Evolutionary conservation across 1,140 invertebrate species (phyloP).

Genomic region (Papilio xuthus): DNA sequence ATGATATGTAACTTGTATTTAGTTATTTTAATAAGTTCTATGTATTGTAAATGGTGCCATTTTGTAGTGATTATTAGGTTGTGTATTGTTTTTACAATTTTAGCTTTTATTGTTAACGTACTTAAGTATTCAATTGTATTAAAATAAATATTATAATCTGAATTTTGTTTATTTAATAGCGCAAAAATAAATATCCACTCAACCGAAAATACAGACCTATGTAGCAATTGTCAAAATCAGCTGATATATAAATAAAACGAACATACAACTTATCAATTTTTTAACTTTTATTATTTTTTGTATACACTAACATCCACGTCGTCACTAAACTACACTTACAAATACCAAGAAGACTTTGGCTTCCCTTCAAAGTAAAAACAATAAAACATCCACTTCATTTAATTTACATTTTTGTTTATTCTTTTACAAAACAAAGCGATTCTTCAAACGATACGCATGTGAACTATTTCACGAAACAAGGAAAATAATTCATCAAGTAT

Average conservation of each 20-base stretch:
- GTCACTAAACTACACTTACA: conserved; percentile 61
- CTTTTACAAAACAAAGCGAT: conserved; percentile 49
- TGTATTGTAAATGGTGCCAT: conserved; percentile 52
- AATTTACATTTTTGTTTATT: conserved; percentile 43
- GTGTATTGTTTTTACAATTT: conserved; percentile 44
- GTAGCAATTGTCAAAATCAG: too few species aligned
- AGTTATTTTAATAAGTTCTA: conserved; percentile 28
- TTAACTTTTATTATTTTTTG: conserved; percentile 58
- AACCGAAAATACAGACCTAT: too few species aligned
- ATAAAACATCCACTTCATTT: conserved; percentile 52
- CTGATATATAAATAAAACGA: conserved; percentile 43
- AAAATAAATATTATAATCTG: conserved; percentile 23
- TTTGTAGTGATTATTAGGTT: conserved; percentile 49
- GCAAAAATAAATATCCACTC: too few species aligned
- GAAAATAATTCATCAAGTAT: neutral
- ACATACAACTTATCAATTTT: conserved; percentile 53
- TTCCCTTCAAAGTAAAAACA: conserved; percentile 64
- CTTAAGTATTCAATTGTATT: conserved; percentile 41
- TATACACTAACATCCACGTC: conserved; percentile 57
- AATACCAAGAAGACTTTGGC: conserved; percentile 76
- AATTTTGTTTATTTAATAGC: neutral
- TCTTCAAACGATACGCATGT: conserved; percentile 38
- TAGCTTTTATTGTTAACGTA: conserved; percentile 46
- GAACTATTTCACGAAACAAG: neutral
- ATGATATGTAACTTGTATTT: conserved; percentile 23